Evolutionary conservation across 2,888 invertebrate species (phyloP).

Genomic region (Apoderus coryli): DNA sequence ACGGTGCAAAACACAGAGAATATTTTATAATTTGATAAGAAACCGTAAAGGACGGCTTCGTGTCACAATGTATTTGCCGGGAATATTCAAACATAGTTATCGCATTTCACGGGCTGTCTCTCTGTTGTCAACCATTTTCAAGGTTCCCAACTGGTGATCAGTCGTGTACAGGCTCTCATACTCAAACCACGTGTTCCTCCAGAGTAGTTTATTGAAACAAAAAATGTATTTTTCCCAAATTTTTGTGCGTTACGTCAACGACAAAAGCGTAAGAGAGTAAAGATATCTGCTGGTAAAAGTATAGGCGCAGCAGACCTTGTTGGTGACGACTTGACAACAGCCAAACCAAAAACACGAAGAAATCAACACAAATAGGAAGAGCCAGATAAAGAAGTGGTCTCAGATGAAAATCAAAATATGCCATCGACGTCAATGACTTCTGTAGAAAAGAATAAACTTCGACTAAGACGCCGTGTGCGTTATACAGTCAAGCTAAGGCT

Average conservation of each 20-base stretch:
- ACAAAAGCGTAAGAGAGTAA: conserved; percentile 11
- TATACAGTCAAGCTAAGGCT: conserved; percentile 11
- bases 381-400: conserved; percentile 9
- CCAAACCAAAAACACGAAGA: conserved; percentile 9
- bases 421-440: conserved; percentile 8
- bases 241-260: conserved; percentile 10
- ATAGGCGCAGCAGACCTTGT: conserved; percentile 8
- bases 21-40: no score
- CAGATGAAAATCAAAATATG: conserved; percentile 12
- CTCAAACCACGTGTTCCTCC: background rate
- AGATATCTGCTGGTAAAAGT: conserved; percentile 12
- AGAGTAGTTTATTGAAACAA: background rate
- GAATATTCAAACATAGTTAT: no score
- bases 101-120: conserved; percentile 2
- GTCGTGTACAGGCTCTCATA: background rate
- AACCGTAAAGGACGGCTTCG: no score
- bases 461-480: conserved; percentile 5
- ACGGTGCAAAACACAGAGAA: no score
- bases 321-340: conserved; percentile 10
- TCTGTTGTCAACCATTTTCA: background rate
- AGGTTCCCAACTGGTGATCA: background rate
- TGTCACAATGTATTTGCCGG: no score
- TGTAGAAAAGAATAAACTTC: conserved; percentile 11
- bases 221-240: background rate
- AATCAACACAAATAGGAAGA: conserved; percentile 5